Evolutionary conservation across 2,113 vertebrate genomes (phyloP), one percentile per base, ranked within the genome.

Genomic region (Entomyzon cyanotis): DNA sequence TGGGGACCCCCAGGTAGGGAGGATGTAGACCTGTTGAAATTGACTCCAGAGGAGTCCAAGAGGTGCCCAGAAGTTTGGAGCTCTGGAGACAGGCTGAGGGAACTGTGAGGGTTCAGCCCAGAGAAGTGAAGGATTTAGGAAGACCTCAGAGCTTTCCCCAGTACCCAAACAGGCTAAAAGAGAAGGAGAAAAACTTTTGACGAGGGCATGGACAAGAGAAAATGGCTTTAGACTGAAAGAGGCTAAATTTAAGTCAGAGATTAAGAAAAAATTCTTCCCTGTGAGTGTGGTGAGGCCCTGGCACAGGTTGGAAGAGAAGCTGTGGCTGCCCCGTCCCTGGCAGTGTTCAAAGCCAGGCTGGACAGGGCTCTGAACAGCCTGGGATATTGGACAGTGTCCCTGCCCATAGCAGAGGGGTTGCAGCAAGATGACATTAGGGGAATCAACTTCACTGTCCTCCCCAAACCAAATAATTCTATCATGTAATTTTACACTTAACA

Each of bases 21-120:
- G 10, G 8, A n/a, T 33, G 39, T 23, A 9, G 12, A 52, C 18
- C 18, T 39, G 27, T 33, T 42, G 8, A 22, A 58, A 18, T 27
- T 27, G 28, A 59, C 27, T 23, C 10, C 27, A 50, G 37, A 37
- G 37, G 33, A 65, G 4, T 28, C 5, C 15, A n/a, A 67, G 23
- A 28, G 18, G 20, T 20, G 5, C 7, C 13, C 33, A n/a, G 44
- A 17, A 9, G 5, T 10, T 15, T n/a, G 46, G 12, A 30, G 3
- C n/a, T 59, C 12, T n/a, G 28, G 37, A 30, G 28, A 39, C 5
- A 46, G 28, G 23, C 16, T 68, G 53, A 59, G 39, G 33, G 15
- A 53, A 2, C 11, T 17, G 11, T 7, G 12, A 5, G 1, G 0
- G 0, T 28, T 74, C 37, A 44, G 10, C 7, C 13, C 16, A 13